Evolutionary conservation across 2,888 invertebrate species (phyloP), one percentile per base, ranked within the genome.

Genomic region (Exephanes ischioxanthus): DNA sequence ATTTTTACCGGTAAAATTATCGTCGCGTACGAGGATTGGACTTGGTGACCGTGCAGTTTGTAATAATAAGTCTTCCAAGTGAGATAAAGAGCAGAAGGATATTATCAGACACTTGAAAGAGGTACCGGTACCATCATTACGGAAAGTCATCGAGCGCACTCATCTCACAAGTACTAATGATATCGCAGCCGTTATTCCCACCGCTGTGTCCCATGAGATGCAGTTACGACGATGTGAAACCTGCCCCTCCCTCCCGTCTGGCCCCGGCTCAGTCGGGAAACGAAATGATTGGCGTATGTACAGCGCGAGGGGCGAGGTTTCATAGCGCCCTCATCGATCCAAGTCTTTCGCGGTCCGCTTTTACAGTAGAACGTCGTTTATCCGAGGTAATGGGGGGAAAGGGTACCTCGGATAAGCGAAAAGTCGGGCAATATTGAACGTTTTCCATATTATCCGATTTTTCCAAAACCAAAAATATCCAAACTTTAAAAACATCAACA

Each of bases 51-150:
- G 26, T 66, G 51, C 33, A 77, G 58, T 84, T 77, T 78, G 77
- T 77, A 77, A 81, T 68, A 68, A 72, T 73, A 80, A 80, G 77
- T 84, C 80, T 84, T 77, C 72, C 80, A 51, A 41, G 76, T 67
- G 77, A 77, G 41, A 76, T 71, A 33, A 80, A 53, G 61, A 77
- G 41, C 37, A 19, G 41, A 37, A 61, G 16, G 53, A 79, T 55
- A 53, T 63, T 37, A 22, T 51, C 63, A 51, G 53, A 48, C 19
- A 51, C n/a, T 68, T 4, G 45, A 48, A 16, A 5, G 16, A 48
- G 14, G 45, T 48, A 48, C 45, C 45, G 45, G 45, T 14, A 48
- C 14, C 3, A 48, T 48, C 3, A 48, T 16, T 48, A 16, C 1
- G 45, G 16, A 48, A 48, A 48, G 16, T 16, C 45, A 48, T 48